Evolutionary conservation across 1,140 invertebrate species (phyloP).

Genomic region (Brachystomella parvula): DNA sequence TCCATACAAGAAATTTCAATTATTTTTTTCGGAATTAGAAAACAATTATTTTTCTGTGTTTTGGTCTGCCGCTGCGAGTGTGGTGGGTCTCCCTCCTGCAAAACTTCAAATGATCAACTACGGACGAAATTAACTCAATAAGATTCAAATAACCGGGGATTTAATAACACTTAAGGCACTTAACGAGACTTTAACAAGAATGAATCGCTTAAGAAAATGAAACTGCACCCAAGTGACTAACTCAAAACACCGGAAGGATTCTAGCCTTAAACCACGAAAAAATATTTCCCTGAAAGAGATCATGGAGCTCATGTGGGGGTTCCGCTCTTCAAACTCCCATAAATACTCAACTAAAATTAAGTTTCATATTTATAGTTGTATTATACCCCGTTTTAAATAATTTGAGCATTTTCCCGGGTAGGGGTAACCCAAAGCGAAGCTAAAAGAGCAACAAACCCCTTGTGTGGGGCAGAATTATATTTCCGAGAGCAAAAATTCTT

Average conservation of each 20-base stretch:
- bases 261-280: neutral
- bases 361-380: too few relatives aligned
- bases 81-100: neutral
- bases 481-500: too few relatives aligned
- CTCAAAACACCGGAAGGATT: neutral
- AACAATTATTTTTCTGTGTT: slow-evolving; percentile 12
- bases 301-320: slow-evolving; percentile 4
- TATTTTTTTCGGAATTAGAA: too few relatives aligned
- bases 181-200: slow-evolving; percentile 6
- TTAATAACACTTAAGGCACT: neutral
- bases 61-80: neutral
- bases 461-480: too few relatives aligned
- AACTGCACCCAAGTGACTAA: neutral
- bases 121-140: neutral
- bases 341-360: too few relatives aligned
- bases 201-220: neutral
- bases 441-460: too few relatives aligned
- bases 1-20: too few relatives aligned
- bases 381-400: too few relatives aligned
- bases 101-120: neutral
- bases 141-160: neutral
- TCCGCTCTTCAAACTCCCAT: slow-evolving; percentile 9
- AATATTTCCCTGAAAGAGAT: neutral
- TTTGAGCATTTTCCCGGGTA: too few relatives aligned
- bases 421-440: too few relatives aligned